These are phyloP conservation scores for Picathartes gymnocephalus DNA, from an alignment of 2,113 vertebrate genomes.

Conservation along the genomic window DNA sequence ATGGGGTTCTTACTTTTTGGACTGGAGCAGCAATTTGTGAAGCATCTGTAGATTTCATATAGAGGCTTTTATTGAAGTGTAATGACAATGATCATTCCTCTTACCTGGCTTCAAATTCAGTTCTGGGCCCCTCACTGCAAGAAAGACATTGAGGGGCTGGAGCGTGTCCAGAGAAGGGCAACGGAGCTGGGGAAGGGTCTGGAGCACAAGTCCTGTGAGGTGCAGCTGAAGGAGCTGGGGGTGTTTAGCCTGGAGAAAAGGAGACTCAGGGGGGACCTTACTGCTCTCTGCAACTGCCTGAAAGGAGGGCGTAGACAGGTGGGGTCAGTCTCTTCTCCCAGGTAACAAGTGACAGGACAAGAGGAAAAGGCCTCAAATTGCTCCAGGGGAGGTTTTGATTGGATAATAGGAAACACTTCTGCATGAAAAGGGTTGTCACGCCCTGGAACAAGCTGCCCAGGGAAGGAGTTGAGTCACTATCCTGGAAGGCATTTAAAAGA, in stretches of 20 bases:
- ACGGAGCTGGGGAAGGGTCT: not conserved
- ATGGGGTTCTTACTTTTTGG: not conserved
- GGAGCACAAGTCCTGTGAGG: not conserved
- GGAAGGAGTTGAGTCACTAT: not conserved
- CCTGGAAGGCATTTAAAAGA: not conserved
- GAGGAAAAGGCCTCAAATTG: not conserved
- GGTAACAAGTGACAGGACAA: not conserved
- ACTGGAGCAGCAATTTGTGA: not conserved
- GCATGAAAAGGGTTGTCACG: not conserved
- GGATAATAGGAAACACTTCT: not conserved
- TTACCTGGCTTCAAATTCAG: not conserved
- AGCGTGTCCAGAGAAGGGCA: not conserved
- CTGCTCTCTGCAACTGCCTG: not conserved
- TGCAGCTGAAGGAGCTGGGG: not conserved
- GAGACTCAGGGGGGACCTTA: not conserved
- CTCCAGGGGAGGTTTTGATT: not conserved
- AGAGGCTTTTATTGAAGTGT: not conserved
- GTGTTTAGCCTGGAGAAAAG: not conserved
- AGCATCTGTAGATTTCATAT: not conserved
- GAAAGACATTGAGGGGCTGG: not conserved
- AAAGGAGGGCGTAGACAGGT: not conserved
- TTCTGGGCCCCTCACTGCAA: not conserved
- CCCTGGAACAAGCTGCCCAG: not conserved
- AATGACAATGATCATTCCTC: not conserved
- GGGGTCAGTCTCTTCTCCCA: rapidly evolving